Evolutionary conservation across 2,888 invertebrate genomes (phyloP).

Genomic region (Allacma fusca): DNA sequence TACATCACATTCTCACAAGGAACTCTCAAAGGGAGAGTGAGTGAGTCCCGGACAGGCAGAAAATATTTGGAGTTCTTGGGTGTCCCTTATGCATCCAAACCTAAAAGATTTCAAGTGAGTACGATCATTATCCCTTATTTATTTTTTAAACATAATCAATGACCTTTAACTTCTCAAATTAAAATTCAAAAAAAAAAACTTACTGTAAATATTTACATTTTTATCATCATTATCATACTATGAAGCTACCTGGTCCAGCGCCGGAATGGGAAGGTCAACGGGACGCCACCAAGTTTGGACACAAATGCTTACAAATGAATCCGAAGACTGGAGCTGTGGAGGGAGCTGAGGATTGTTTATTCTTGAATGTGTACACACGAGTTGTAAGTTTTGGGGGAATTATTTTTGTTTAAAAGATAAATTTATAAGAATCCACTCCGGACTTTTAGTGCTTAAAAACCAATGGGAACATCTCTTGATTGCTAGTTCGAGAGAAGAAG

Average conservation of each 20-base stretch:
- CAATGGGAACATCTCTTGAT: no score
- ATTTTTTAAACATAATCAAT: no score
- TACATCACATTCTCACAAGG: conserved; percentile 47
- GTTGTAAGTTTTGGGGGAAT: no score
- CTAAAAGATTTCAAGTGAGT: conserved; percentile 49
- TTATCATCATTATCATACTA: no score
- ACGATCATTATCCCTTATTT: no score
- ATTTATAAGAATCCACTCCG: no score
- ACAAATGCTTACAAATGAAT: conserved; percentile 50
- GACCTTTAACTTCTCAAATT: no score
- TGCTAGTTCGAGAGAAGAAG: no score
- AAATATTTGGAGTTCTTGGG: conserved; percentile 48
- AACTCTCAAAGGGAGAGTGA: conserved; percentile 46
- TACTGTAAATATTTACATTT: no score
- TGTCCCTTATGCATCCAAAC: conserved; percentile 52
- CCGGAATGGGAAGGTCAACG: conserved; percentile 49
- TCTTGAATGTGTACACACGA: conserved; percentile 51
- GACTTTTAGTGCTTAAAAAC: no score
- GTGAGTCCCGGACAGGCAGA: conserved; percentile 45
- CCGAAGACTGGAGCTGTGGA: conserved; percentile 40
- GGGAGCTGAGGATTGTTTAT: conserved; percentile 51
- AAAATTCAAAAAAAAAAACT: no score
- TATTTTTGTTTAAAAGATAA: no score
- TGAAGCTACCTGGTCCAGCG: conserved; percentile 44
- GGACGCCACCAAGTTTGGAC: conserved; percentile 50